phyloP scores from a whole-genome alignment of 2,797 vertebrate genomes.

The Typhlichthys eigenmanni region DNA sequence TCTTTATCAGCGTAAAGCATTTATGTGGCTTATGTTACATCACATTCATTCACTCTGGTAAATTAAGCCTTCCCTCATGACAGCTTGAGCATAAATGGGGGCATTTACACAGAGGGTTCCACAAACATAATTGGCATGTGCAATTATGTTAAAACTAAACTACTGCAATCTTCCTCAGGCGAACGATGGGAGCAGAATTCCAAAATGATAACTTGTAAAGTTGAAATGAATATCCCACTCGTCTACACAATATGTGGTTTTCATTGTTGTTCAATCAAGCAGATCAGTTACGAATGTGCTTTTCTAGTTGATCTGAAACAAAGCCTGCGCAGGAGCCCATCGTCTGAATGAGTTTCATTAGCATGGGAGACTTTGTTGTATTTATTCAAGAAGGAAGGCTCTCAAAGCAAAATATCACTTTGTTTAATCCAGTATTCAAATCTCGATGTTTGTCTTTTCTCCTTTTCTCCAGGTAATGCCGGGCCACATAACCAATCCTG shows the following conservation, averaged over 20 bases:
- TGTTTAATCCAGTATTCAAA: not conserved
- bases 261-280: conserved; percentile 48
- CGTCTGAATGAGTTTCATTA: not conserved
- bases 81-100: conserved; percentile 18
- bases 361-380: too few species aligned
- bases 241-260: conserved; percentile 47
- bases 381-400: too few species aligned
- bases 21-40: conserved; percentile 1
- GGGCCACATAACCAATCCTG: conserved; percentile 93
- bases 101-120: conserved; percentile 41
- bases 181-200: conserved; percentile 28
- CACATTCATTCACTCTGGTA: conserved; percentile 12
- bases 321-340: conserved; percentile 10
- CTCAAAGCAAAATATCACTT: not conserved
- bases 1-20: conserved; percentile 21
- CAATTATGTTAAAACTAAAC: conserved; percentile 39
- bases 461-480: conserved; percentile 87
- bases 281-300: conserved; percentile 32
- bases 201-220: conserved; percentile 40
- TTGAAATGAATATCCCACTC: conserved; percentile 39
- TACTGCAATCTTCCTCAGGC: conserved; percentile 20
- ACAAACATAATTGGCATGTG: conserved; percentile 53
- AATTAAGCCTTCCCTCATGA: conserved; percentile 19
- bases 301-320: conserved; percentile 13
- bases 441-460: not conserved